phyloP scores from a whole-genome alignment of 2,888 invertebrate species.

The Hypomecis atomaria region DNA sequence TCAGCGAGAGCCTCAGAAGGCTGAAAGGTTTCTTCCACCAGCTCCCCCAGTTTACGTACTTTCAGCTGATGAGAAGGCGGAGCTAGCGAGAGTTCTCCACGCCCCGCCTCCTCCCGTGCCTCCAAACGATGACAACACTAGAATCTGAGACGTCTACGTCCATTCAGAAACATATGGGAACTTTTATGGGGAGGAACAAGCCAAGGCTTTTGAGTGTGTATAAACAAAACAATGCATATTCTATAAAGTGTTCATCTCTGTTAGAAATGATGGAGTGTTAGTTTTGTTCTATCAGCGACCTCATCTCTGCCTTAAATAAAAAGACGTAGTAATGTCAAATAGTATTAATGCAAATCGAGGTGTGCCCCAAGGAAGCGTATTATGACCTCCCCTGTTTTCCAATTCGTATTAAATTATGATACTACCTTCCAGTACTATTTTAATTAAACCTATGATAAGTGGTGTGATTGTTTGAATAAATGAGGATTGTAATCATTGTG shows the following conservation, averaged over 20 bases:
- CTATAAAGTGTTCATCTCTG: background rate
- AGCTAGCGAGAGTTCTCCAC: slow-evolving; percentile 74
- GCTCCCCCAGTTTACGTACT: slow-evolving; percentile 89
- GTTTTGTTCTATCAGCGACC: slow-evolving; percentile 6
- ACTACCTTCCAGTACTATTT: slow-evolving; percentile 2
- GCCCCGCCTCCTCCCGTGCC: slow-evolving; percentile 67
- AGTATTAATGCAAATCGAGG: background rate
- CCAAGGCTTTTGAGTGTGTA: slow-evolving; percentile 8
- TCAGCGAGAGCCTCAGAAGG: slow-evolving; percentile 80
- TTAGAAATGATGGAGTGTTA: background rate
- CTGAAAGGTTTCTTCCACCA: slow-evolving; percentile 86
- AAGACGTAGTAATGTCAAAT: slow-evolving; percentile 2
- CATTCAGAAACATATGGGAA: slow-evolving; percentile 1
- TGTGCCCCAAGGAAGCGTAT: slow-evolving; percentile 16
- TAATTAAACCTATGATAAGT: slow-evolving; percentile 1
- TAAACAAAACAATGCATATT: slow-evolving; percentile 5
- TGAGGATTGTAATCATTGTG: slow-evolving; percentile 10
- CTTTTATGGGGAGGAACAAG: slow-evolving; percentile 11
- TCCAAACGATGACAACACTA: slow-evolving; percentile 59
- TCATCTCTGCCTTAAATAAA: slow-evolving; percentile 12
- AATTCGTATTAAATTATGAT: background rate
- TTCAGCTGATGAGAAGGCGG: slow-evolving; percentile 87
- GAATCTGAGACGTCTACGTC: slow-evolving; percentile 47
- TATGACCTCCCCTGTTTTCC: slow-evolving; percentile 8
- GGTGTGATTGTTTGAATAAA: slow-evolving; percentile 5